Conservation (phyloP, 2,888 invertebrate species). For the Orthonevra nobilis region DNA sequence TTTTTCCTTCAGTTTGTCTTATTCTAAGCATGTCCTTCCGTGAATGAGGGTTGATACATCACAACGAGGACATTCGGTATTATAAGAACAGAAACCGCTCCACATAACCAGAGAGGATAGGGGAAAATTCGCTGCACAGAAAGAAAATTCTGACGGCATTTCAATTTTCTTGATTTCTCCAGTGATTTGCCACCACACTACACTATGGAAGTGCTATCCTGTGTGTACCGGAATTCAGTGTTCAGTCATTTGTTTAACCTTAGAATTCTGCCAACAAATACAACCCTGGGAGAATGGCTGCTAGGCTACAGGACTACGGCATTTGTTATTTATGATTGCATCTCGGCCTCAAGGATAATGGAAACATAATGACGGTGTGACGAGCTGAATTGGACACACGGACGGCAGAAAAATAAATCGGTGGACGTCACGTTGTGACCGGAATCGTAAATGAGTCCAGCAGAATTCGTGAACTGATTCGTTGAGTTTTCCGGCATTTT, state of each 20-base stretch:
- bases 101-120: background rate
- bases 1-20: constrained; percentile 28
- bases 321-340: constrained; percentile 57
- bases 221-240: constrained; percentile 25
- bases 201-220: constrained; percentile 18
- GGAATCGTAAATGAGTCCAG: constrained; percentile 28
- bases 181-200: constrained; percentile 55
- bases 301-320: background rate
- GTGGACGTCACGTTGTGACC: constrained; percentile 26
- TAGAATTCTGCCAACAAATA: constrained; percentile 1
- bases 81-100: constrained; percentile 25
- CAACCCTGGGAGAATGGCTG: background rate
- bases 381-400: constrained; percentile 49
- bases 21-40: constrained; percentile 50
- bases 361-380: constrained; percentile 57
- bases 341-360: constrained; percentile 54
- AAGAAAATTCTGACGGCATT: constrained; percentile 51
- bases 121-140: constrained; percentile 13
- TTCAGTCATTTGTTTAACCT: constrained; percentile 27
- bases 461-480: constrained; percentile 15
- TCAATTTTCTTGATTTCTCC: constrained; percentile 62
- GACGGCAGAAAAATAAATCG: constrained; percentile 39
- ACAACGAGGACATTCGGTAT: constrained; percentile 42
- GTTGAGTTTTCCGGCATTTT: background rate
- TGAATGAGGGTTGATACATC: constrained; percentile 31